These are phyloP conservation scores for Oryctes rhinoceros DNA, from an alignment of 1,140 invertebrate genomes.

Conservation along the genomic window DNA sequence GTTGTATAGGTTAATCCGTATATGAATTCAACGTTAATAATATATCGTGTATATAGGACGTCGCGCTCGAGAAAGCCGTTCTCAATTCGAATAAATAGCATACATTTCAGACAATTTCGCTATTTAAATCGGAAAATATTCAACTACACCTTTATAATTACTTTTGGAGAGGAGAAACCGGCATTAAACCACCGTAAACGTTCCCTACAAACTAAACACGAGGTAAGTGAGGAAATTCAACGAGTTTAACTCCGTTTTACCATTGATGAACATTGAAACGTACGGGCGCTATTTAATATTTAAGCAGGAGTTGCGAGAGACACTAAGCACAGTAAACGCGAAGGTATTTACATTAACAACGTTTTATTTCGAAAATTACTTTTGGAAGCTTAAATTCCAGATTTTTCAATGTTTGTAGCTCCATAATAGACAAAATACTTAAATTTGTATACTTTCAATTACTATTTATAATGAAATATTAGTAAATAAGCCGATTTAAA, in stretches of 20 bases:
- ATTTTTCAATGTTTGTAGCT: no score
- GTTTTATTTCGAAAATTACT: neutral
- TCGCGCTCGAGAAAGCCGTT: no score
- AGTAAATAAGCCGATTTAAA: no score
- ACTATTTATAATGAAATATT: no score
- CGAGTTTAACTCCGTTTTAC: neutral
- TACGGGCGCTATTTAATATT: neutral
- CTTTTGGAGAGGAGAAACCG: neutral
- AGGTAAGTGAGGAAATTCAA: neutral
- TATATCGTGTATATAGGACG: no score
- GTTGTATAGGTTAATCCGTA: no score
- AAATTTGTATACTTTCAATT: no score
- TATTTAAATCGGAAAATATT: neutral
- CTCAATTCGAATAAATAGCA: no score
- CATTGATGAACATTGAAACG: neutral
- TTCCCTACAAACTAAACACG: neutral
- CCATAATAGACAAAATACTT: no score
- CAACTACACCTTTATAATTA: neutral
- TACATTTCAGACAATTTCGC: neutral
- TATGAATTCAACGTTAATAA: no score
- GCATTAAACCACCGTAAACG: neutral
- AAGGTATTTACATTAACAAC: neutral
- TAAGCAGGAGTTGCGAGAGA: neutral
- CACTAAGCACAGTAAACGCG: neutral
- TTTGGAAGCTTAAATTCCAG: neutral